A percentile compares a stretch with the other conserved stretches of the same genome.
These are phyloP conservation scores for Merops nubicus DNA, from an alignment of 2,113 vertebrate genomes.

Conservation along the genomic window DNA sequence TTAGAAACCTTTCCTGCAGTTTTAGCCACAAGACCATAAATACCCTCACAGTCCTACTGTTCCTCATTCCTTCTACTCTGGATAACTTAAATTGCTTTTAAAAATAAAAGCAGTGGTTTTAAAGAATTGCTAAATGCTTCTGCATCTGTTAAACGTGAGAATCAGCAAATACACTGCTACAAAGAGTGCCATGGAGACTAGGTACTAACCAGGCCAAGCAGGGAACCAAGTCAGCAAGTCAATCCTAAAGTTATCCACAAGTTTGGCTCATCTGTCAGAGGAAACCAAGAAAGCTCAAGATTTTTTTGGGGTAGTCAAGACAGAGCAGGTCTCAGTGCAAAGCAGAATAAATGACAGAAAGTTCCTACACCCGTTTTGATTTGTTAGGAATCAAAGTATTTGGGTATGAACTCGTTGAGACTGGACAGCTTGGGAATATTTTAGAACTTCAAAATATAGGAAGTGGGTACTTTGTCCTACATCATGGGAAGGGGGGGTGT, in stretches of 20 bases:
- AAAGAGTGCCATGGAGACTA: background rate
- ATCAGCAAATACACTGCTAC: background rate
- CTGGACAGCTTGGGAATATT: background rate
- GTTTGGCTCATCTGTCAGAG: background rate
- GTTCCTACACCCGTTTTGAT: background rate
- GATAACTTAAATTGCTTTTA: background rate
- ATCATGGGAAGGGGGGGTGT: rapidly evolving
- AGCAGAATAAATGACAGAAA: background rate
- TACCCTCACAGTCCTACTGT: background rate
- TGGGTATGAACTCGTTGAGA: background rate
- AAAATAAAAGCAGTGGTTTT: background rate
- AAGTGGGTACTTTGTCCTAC: rapidly evolving
- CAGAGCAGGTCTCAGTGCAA: background rate
- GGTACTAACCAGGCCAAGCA: background rate
- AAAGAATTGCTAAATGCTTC: background rate
- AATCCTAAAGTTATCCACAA: background rate
- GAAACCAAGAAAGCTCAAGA: background rate
- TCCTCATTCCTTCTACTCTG: background rate
- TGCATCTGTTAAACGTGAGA: background rate
- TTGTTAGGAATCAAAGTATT: background rate
- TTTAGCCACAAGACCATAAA: background rate
- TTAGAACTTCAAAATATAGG: background rate
- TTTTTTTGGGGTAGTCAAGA: background rate
- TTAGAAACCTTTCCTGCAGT: background rate
- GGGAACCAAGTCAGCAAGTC: background rate